Conservation (phyloP, 2,888 invertebrate species). For the Noctuana brunneofusca region DNA sequence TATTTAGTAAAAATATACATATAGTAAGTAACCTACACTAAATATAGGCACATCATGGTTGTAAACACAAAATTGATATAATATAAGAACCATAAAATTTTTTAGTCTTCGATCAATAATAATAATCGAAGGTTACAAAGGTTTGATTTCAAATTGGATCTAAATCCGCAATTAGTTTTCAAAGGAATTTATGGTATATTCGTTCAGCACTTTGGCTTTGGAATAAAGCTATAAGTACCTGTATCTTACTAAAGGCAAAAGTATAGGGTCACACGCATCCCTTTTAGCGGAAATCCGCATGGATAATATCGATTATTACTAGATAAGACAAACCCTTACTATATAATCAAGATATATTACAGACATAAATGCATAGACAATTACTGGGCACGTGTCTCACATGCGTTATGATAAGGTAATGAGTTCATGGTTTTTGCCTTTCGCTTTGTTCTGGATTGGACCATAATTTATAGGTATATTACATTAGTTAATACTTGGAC, state of each 20-base stretch:
- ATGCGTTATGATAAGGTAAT: constrained; percentile 31
- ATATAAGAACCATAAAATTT: no score
- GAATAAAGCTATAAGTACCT: background rate
- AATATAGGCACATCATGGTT: no score
- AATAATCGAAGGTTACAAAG: no score
- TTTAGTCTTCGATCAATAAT: no score
- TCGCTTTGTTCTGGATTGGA: constrained; percentile 21
- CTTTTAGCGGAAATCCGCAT: background rate
- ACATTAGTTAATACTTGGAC: background rate
- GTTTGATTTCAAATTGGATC: no score
- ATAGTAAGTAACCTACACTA: no score
- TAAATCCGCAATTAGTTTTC: no score
- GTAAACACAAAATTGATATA: no score
- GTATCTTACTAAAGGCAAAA: background rate
- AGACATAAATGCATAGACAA: constrained; percentile 20
- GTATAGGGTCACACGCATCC: background rate
- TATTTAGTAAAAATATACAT: no score
- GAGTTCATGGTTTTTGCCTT: constrained; percentile 34
- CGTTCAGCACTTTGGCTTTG: background rate
- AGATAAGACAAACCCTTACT: background rate
- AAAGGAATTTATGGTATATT: background rate
- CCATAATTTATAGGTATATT: background rate
- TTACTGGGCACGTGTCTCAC: constrained; percentile 27
- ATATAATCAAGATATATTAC: constrained; percentile 14
- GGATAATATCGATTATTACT: background rate